These are phyloP conservation scores for Chaetorhynchus papuensis DNA, from an alignment of 2,113 vertebrate species.

Conservation along the genomic window DNA sequence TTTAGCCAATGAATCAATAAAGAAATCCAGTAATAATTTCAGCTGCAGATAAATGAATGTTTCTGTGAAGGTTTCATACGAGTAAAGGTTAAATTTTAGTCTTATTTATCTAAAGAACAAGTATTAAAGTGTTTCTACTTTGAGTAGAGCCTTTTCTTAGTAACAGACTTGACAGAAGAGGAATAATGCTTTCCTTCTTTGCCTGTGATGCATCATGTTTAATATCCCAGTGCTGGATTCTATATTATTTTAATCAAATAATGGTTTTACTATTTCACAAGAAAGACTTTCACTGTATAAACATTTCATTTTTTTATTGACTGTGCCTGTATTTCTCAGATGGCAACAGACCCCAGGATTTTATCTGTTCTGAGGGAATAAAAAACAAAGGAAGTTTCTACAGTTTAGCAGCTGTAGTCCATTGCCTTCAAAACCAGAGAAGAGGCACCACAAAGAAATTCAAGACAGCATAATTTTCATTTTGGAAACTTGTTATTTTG, in stretches of 20 bases:
- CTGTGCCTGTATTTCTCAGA: not conserved
- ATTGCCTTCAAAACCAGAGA: not conserved
- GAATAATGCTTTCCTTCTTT: constrained; percentile 6
- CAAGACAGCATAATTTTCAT: not conserved
- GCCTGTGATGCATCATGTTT: not conserved
- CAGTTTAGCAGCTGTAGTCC: not conserved
- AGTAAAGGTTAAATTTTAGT: constrained; percentile 23
- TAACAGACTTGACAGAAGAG: not conserved
- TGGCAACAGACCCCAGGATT: not conserved
- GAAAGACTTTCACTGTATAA: not conserved
- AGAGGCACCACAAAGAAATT: not conserved
- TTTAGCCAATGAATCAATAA: constrained; percentile 20
- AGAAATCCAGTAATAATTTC: constrained; percentile 31
- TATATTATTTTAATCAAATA: not conserved
- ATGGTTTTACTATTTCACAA: not conserved
- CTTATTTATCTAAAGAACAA: constrained; percentile 13
- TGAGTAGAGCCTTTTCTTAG: not conserved
- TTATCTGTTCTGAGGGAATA: not conserved
- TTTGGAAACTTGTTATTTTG: not conserved
- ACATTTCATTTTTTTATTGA: not conserved
- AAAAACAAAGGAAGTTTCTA: not conserved
- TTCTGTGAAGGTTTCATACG: constrained; percentile 1
- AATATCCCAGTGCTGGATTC: not conserved
- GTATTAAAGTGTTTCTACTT: not conserved
- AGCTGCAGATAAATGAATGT: not conserved